phyloP scores from a whole-genome alignment of 2,797 vertebrate species.

The Thamnophis elegans region DNA sequence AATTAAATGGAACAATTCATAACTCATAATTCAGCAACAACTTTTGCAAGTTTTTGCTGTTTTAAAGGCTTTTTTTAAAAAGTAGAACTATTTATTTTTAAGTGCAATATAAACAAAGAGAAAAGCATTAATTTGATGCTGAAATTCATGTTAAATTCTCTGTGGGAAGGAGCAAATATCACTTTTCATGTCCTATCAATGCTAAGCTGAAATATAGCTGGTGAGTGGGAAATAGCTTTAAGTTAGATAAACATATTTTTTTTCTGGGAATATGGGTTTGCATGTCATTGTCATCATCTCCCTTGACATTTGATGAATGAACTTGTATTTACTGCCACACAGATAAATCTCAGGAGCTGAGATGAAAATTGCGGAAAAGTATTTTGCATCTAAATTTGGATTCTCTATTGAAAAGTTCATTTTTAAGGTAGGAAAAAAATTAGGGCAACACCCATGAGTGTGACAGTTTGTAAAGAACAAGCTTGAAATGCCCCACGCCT shows the following conservation, averaged over 20 bases:
- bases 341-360: neutral
- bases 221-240: neutral
- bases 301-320: neutral
- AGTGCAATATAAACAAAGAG: neutral
- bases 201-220: neutral
- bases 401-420: neutral
- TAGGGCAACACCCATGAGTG: neutral
- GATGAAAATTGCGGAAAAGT: neutral
- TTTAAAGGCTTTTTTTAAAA: neutral
- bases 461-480: neutral
- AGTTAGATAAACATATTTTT: neutral
- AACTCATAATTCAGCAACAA: neutral
- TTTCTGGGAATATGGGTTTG: neutral
- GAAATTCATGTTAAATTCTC: neutral
- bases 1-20: neutral
- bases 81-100: neutral
- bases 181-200: neutral
- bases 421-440: neutral
- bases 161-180: neutral
- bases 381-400: neutral
- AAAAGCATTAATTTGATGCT: neutral
- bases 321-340: neutral
- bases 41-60: neutral
- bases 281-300: neutral
- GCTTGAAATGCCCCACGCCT: neutral